Conservation (phyloP, 2,888 invertebrate species). For the Cyaniris semiargus region DNA sequence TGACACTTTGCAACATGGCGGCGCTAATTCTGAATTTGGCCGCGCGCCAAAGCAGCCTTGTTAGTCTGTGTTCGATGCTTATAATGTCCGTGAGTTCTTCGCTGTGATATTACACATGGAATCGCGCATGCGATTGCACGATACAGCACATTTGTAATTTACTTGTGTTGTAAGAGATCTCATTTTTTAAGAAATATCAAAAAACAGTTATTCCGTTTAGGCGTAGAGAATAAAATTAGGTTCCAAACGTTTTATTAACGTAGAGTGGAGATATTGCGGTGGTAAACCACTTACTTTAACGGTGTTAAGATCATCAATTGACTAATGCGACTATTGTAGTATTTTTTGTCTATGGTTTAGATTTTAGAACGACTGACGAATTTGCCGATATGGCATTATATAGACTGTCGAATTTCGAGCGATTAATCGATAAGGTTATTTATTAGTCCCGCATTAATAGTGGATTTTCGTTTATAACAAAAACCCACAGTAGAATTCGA, state of each 20-base stretch:
- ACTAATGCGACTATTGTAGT: constrained; percentile 20
- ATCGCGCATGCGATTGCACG: constrained; percentile 33
- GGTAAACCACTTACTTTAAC: constrained; percentile 28
- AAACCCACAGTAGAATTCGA: constrained; percentile 40
- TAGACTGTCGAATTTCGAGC: neutral
- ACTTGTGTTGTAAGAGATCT: constrained; percentile 52
- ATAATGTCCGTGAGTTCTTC: constrained; percentile 2
- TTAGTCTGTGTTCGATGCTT: neutral
- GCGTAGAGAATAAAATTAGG: neutral
- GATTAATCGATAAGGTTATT: constrained; percentile 1
- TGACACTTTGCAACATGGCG: neutral
- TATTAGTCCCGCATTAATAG: neutral
- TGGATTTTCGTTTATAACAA: constrained; percentile 7
- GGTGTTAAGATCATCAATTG: neutral
- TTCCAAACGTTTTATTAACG: neutral
- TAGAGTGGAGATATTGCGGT: constrained; percentile 16
- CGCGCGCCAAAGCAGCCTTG: neutral
- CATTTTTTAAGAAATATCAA: constrained; percentile 45
- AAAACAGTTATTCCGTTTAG: neutral
- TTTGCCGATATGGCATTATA: neutral
- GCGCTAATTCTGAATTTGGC: neutral
- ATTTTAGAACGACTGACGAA: neutral
- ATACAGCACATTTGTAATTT: constrained; percentile 26
- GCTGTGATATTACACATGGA: constrained; percentile 7
- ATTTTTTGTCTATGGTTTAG: neutral